Conservation (phyloP, 2,113 vertebrate genomes). For the Gadus chalcogrammus region DNA sequence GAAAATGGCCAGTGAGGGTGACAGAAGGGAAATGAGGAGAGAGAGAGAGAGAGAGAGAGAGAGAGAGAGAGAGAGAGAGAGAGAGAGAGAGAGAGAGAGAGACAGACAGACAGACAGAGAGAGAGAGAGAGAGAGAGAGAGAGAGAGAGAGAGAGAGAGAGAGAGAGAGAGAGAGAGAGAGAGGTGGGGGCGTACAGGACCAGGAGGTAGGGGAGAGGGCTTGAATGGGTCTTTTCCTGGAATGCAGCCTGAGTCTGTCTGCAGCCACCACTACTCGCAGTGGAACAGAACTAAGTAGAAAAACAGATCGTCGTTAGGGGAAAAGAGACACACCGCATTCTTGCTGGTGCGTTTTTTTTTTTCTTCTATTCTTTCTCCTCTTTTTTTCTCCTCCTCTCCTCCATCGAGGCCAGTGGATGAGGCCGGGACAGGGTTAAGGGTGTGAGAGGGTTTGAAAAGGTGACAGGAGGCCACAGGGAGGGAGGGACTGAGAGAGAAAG, state of each 20-base stretch:
- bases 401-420: conserved; percentile 43
- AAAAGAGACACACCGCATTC: conserved; percentile 65
- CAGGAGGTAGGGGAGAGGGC: conserved; percentile 39
- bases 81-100: conserved; percentile 44
- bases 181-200: not conserved
- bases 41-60: conserved; percentile 38
- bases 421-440: too few relatives aligned
- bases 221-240: conserved; percentile 61
- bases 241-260: conserved; percentile 64
- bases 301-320: conserved; percentile 57
- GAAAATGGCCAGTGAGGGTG: conserved; percentile 50
- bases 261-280: conserved; percentile 38
- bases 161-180: conserved; percentile 46
- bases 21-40: conserved; percentile 63
- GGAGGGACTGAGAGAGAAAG: conserved; percentile 3
- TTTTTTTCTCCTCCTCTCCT: not conserved
- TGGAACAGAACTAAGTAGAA: conserved; percentile 47
- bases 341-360: conserved; percentile 37
- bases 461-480: conserved; percentile 24
- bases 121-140: conserved; percentile 20
- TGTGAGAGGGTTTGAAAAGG: not conserved
- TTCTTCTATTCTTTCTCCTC: conserved; percentile 4
- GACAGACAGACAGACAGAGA: conserved; percentile 40
- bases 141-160: conserved; percentile 47
- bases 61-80: conserved; percentile 40